Conservation (phyloP, 1,140 invertebrate genomes). For the Halesus radiatus region DNA sequence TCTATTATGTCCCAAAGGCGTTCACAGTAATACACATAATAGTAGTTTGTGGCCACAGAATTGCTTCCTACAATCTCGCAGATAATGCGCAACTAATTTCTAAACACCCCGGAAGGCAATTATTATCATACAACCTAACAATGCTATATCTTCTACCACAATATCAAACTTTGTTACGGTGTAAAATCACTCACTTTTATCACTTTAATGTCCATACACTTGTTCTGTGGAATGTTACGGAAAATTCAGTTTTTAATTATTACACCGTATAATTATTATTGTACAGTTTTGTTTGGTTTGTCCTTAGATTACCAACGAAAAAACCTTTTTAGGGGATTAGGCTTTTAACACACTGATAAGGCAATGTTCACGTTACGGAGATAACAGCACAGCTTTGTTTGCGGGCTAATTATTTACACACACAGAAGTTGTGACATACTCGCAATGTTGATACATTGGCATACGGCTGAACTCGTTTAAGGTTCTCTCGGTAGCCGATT, state of each 20-base stretch:
- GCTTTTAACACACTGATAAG: constrained; percentile 20
- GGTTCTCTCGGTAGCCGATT: no score
- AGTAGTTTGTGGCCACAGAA: not conserved
- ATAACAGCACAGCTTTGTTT: not conserved
- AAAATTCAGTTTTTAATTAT: not conserved
- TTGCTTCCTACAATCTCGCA: constrained; percentile 4
- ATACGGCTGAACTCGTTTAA: not conserved
- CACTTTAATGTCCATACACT: not conserved
- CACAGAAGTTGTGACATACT: not conserved
- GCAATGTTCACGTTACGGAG: not conserved
- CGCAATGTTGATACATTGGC: not conserved
- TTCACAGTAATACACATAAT: not conserved
- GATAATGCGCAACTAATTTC: constrained; percentile 2
- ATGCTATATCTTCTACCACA: not conserved
- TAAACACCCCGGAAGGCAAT: not conserved
- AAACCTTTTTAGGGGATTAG: not conserved
- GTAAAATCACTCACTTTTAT: not conserved
- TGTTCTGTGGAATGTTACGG: not conserved
- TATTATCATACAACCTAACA: not conserved
- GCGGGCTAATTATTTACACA: constrained; percentile 7
- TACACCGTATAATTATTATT: not conserved
- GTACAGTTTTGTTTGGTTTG: not conserved
- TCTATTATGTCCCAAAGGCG: no score
- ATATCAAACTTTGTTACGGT: not conserved
- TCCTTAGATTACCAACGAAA: no score